Percentiles rank a stretch among this genome's conserved stretches.
Conservation (phyloP, 2,113 vertebrate genomes). For the Ictidomys tridecemlineatus region DNA sequence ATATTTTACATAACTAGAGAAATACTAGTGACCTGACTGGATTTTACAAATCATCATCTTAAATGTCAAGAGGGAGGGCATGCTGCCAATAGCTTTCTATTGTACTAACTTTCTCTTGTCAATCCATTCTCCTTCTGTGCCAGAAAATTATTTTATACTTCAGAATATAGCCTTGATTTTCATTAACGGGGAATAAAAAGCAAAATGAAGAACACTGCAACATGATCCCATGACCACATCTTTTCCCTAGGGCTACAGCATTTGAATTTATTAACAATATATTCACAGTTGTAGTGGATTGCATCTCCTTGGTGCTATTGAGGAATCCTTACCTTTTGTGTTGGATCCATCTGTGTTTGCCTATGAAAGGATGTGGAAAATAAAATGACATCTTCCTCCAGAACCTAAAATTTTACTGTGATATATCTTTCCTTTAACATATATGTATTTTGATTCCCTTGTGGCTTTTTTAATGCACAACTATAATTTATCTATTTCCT, state of each 20-base stretch:
- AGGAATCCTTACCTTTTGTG: not conserved
- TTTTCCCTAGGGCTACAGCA: not conserved
- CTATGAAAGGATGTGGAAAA: not conserved
- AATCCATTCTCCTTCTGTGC: not conserved
- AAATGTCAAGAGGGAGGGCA: not conserved
- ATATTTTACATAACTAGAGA: not conserved
- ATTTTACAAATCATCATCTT: not conserved
- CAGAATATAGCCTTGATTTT: not conserved
- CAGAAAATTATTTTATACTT: not conserved
- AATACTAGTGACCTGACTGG: not conserved
- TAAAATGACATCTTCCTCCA: not conserved
- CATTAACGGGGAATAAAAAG: not conserved
- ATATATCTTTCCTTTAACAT: not conserved
- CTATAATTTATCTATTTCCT: not conserved
- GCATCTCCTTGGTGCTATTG: not conserved
- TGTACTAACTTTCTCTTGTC: not conserved
- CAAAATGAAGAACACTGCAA: not conserved
- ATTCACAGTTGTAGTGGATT: not conserved
- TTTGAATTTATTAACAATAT: not conserved
- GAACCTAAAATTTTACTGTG: not conserved
- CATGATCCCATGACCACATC: not conserved
- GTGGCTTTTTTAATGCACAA: not conserved
- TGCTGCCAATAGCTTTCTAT: not conserved
- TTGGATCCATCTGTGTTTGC: not conserved
- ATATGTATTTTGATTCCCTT: not conserved